Percentiles rank a stretch among this genome's conserved stretches.
Conservation (phyloP, 2,113 vertebrate genomes). For the Labeo rohita region DNA sequence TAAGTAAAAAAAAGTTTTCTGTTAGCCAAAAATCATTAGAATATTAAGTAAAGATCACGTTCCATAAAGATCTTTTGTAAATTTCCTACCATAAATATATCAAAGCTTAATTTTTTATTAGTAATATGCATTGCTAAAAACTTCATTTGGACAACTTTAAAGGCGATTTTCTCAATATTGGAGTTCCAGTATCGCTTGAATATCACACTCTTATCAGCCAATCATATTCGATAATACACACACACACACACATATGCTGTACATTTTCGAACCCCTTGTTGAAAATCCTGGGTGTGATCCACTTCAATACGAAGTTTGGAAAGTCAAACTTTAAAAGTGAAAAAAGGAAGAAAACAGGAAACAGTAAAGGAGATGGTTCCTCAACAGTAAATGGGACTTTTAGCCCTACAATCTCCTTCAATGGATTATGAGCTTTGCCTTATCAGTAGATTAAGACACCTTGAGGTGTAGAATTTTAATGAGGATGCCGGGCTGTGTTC, state of each 20-base stretch:
- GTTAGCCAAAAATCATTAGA: too few relatives aligned
- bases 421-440: slow-evolving; percentile 74
- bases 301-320: slow-evolving; percentile 37
- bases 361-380: slow-evolving; percentile 60
- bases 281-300: background rate
- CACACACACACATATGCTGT: background rate
- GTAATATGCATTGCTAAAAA: too few relatives aligned
- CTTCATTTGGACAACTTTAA: too few relatives aligned
- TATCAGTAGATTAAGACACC: slow-evolving; percentile 73
- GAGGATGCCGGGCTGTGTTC: slow-evolving; percentile 57
- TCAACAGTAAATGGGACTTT: slow-evolving; percentile 66
- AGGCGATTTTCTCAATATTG: too few relatives aligned
- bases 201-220: too few relatives aligned
- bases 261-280: background rate
- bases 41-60: too few relatives aligned
- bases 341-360: slow-evolving; percentile 33
- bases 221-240: too few relatives aligned
- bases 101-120: too few relatives aligned
- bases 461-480: slow-evolving; percentile 67
- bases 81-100: too few relatives aligned
- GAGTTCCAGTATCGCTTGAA: too few relatives aligned
- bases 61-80: too few relatives aligned
- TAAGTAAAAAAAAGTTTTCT: too few relatives aligned
- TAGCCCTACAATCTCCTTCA: slow-evolving; percentile 64
- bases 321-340: slow-evolving; percentile 52